These are phyloP conservation scores for Camelus dromedarius DNA, from an alignment of 2,113 vertebrate species.

Conservation along the genomic window DNA sequence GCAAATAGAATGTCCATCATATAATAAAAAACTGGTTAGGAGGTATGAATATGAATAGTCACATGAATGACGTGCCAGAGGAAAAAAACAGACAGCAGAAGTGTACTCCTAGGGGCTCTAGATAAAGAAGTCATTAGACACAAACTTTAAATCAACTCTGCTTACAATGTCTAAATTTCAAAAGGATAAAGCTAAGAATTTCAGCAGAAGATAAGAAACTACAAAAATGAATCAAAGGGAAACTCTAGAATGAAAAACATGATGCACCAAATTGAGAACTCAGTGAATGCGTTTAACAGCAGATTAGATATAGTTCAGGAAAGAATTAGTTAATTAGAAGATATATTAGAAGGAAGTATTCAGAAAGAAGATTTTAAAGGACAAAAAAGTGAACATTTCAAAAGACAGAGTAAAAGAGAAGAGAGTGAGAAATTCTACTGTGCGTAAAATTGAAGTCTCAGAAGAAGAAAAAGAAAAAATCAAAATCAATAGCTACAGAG, in stretches of 20 bases:
- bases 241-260: conserved; percentile 7
- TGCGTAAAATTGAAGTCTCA: conserved; percentile 2
- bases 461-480: neutral
- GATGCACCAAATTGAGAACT: conserved; percentile 14
- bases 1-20: neutral
- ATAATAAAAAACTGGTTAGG: neutral
- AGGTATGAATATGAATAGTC: neutral
- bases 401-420: neutral
- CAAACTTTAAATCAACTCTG: neutral
- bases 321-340: conserved; percentile 44
- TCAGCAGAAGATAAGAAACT: conserved; percentile 8
- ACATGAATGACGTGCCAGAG: neutral
- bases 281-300: neutral
- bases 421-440: neutral
- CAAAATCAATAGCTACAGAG: neutral
- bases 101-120: neutral
- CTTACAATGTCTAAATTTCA: neutral
- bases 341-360: conserved; percentile 34
- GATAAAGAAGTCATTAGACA: neutral
- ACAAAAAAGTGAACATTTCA: neutral
- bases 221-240: neutral
- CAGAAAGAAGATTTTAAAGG: neutral
- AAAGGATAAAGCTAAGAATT: conserved; percentile 1
- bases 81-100: neutral
- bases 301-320: neutral